Evolutionary conservation across 2,113 vertebrate genomes (phyloP).

Genomic region (Theropithecus gelada): DNA sequence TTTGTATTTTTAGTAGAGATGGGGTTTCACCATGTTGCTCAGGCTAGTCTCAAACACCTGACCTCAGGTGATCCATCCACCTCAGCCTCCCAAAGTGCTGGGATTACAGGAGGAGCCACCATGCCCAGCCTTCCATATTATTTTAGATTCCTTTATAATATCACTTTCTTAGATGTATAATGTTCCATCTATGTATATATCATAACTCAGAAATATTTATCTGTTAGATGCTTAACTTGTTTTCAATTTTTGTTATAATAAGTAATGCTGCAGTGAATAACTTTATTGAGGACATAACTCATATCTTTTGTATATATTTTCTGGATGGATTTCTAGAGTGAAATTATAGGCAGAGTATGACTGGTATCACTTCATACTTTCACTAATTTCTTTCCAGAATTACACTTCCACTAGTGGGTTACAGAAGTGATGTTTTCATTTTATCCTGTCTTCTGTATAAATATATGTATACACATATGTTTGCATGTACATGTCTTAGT

Average conservation of each 20-base stretch:
- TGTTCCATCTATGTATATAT: not conserved
- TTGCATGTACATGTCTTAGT: not conserved
- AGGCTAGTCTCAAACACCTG: too few species aligned
- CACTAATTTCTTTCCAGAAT: not conserved
- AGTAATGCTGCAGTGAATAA: not conserved
- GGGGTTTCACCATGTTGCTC: too few species aligned
- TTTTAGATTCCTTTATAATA: constrained; percentile 13
- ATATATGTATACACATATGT: not conserved
- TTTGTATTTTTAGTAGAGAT: too few species aligned
- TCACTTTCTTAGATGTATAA: not conserved
- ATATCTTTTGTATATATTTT: not conserved
- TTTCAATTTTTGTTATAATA: not conserved
- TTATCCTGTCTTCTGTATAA: not conserved
- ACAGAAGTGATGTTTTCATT: not conserved
- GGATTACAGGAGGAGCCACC: too few species aligned
- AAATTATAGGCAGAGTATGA: not conserved
- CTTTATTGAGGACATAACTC: not conserved
- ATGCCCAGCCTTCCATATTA: not conserved
- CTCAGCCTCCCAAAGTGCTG: too few species aligned
- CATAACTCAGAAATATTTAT: not conserved
- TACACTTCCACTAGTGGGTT: not conserved
- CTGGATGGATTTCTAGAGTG: not conserved
- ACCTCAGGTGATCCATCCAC: too few species aligned
- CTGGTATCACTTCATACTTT: not conserved
- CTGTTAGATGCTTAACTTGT: not conserved